phyloP scores from a whole-genome alignment of 2,113 vertebrate genomes.

The Poicephalus gulielmi region DNA sequence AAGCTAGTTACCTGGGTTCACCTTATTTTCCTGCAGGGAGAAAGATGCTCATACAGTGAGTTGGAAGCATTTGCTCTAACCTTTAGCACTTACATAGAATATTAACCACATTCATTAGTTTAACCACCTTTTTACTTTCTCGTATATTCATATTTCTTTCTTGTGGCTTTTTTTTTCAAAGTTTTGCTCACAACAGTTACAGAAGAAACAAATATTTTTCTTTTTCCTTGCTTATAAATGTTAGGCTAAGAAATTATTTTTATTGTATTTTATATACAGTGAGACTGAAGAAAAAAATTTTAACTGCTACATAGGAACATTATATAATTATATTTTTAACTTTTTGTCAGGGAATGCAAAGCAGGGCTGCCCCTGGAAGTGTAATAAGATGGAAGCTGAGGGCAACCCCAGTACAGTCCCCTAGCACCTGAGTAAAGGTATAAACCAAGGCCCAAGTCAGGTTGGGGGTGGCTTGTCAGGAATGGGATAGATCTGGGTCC shows the following conservation, averaged over 20 bases:
- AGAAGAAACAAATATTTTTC: background rate
- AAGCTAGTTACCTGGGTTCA: background rate
- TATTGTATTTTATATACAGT: background rate
- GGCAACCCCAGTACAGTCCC: background rate
- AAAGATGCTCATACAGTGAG: background rate
- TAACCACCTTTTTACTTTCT: background rate
- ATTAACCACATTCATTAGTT: background rate
- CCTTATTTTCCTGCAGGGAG: background rate
- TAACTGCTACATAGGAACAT: no score
- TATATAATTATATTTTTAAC: background rate
- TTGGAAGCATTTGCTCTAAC: background rate
- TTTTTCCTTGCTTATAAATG: background rate
- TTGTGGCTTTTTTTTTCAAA: background rate
- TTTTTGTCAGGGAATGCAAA: background rate
- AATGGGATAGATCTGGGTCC: background rate
- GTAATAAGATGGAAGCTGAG: background rate
- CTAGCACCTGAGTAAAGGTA: background rate
- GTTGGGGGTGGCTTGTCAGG: background rate
- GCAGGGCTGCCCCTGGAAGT: fast-evolving
- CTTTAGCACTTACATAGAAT: background rate
- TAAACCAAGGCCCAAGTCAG: background rate
- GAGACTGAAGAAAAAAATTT: background rate
- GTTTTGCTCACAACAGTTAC: background rate
- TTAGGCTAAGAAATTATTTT: background rate
- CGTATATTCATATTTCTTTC: background rate